phyloP scores from a whole-genome alignment of 2,113 vertebrate genomes.

The Brienomyrus brachyistius region DNA sequence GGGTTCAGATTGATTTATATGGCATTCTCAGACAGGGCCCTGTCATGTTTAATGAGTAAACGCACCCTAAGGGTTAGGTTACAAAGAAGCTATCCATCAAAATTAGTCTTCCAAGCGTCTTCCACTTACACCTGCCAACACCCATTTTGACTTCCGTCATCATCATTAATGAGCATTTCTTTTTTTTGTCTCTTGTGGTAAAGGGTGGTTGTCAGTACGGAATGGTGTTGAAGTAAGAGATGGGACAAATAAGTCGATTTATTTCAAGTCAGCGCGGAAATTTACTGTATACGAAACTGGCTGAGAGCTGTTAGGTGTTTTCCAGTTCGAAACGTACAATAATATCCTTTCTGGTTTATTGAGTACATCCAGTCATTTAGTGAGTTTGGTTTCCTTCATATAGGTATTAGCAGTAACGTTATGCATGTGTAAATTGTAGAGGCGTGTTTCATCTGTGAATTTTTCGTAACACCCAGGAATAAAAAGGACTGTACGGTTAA shows the following conservation, averaged over 20 bases:
- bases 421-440: background rate
- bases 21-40: background rate
- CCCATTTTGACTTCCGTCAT: background rate
- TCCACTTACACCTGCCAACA: conserved; percentile 3
- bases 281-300: background rate
- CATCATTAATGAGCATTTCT: background rate
- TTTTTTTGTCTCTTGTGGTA: background rate
- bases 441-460: background rate
- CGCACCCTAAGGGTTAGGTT: background rate
- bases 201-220: background rate
- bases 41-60: conserved; percentile 19
- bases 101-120: background rate
- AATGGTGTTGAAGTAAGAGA: background rate
- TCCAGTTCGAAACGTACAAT: background rate
- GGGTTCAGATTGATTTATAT: background rate
- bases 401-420: background rate
- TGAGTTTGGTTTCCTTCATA: background rate
- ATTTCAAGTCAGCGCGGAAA: background rate
- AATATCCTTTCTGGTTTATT: background rate
- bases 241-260: background rate
- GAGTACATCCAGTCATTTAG: background rate
- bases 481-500: background rate
- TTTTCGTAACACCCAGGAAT: background rate
- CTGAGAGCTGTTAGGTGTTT: background rate
- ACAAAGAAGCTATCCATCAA: conserved; percentile 12